phyloP scores from a whole-genome alignment of 2,797 vertebrate species.

The Iguana delicatissima region DNA sequence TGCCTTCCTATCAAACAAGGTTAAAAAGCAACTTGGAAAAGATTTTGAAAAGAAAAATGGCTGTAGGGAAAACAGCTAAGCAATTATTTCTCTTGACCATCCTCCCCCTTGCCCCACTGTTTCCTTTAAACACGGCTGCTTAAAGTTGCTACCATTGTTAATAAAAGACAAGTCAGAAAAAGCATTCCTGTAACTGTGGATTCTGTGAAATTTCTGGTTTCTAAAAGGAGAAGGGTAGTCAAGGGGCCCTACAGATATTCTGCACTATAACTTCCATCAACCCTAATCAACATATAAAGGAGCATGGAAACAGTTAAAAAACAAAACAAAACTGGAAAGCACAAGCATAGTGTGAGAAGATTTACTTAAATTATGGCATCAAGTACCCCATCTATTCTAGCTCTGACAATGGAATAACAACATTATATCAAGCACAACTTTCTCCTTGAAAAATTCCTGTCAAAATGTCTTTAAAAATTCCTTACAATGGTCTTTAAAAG shows the following conservation, averaged over 20 bases:
- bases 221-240: too few species aligned
- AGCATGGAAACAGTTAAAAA: too few species aligned
- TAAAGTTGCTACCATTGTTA: neutral
- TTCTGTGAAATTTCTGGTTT: too few species aligned
- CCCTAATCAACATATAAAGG: neutral
- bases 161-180: too few species aligned
- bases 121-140: neutral
- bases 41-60: neutral
- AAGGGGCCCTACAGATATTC: neutral
- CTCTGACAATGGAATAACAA: neutral
- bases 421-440: neutral
- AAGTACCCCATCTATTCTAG: neutral
- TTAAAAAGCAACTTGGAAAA: neutral
- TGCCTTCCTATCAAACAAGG: neutral
- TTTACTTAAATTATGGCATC: neutral
- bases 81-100: neutral
- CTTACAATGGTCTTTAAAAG: too few species aligned
- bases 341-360: neutral
- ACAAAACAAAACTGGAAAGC: too few species aligned
- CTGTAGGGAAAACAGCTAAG: neutral
- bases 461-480: too few species aligned
- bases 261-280: neutral
- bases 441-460: too few species aligned
- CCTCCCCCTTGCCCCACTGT: too few species aligned
- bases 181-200: too few species aligned